Percentiles rank a stretch among this genome's conserved stretches.
Conservation (phyloP, 1,140 invertebrate species). For the Leptestheria dahalacensis region DNA sequence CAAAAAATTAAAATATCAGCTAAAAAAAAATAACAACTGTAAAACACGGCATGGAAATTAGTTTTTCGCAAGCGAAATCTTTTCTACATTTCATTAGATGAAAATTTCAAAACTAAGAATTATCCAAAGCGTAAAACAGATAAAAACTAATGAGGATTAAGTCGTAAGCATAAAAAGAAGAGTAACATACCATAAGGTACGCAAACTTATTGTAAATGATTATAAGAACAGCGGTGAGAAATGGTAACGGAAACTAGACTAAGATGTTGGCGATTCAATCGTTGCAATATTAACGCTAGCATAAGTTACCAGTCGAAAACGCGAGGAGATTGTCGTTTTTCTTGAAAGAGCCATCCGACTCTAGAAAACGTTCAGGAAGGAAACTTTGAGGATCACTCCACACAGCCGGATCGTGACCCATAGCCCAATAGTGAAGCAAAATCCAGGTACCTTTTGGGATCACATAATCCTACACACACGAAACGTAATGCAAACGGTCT, state of each 20-base stretch:
- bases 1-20: too few relatives aligned
- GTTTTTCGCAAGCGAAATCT: too few relatives aligned
- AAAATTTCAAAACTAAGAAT: too few relatives aligned
- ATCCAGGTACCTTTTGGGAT: slow-evolving; percentile 26
- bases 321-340: slow-evolving; percentile 23
- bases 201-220: too few relatives aligned
- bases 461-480: slow-evolving; percentile 19
- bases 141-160: not conserved
- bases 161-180: too few relatives aligned
- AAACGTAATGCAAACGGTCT: too few relatives aligned
- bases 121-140: not conserved
- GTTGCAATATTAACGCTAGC: not conserved
- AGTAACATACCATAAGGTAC: too few relatives aligned
- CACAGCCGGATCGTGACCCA: slow-evolving; percentile 25
- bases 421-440: slow-evolving; percentile 26
- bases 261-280: not conserved
- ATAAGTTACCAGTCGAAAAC: slow-evolving; percentile 22
- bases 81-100: too few relatives aligned
- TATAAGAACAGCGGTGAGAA: too few relatives aligned
- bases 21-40: too few relatives aligned
- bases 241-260: too few relatives aligned
- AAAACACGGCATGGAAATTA: too few relatives aligned
- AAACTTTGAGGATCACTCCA: slow-evolving; percentile 28
- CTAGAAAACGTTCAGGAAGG: slow-evolving; percentile 25
- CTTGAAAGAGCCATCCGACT: slow-evolving; percentile 21